These are phyloP conservation scores for rat (Rattus norvegicus) DNA, from an alignment of 2,113 vertebrate species.

Conservation along the genomic window DNA sequence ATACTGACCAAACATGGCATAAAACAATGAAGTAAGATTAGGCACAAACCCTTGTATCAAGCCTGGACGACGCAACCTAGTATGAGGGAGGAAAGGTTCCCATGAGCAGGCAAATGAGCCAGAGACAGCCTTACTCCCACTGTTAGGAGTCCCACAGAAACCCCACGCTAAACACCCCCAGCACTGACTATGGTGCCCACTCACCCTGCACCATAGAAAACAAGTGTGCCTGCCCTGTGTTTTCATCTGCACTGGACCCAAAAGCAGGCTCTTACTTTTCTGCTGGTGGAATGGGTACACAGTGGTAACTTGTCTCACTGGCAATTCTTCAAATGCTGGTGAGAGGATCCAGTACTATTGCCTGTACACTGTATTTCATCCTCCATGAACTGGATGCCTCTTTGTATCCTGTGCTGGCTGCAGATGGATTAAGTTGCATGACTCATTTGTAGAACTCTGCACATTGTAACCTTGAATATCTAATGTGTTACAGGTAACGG, in stretches of 20 bases:
- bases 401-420: conserved; percentile 9
- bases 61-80: neutral
- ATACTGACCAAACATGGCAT: neutral
- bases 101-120: neutral
- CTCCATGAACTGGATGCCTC: neutral
- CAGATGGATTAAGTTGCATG: neutral
- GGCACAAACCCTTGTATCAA: neutral
- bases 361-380: neutral
- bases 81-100: neutral
- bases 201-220: neutral
- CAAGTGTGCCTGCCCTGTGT: neutral
- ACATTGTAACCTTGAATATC: conserved; percentile 9
- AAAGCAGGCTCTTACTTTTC: neutral
- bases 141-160: neutral
- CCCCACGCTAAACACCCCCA: neutral
- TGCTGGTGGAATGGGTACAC: neutral
- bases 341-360: neutral
- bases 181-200: neutral
- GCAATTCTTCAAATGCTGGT: conserved; percentile 24
- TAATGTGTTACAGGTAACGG: neutral
- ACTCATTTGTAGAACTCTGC: conserved; percentile 20
- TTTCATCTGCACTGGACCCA: neutral
- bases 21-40: neutral
- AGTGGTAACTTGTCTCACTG: neutral
- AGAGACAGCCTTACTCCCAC: neutral